phyloP scores from a whole-genome alignment of 2,888 invertebrate species.

The Eupithecia exiguata region DNA sequence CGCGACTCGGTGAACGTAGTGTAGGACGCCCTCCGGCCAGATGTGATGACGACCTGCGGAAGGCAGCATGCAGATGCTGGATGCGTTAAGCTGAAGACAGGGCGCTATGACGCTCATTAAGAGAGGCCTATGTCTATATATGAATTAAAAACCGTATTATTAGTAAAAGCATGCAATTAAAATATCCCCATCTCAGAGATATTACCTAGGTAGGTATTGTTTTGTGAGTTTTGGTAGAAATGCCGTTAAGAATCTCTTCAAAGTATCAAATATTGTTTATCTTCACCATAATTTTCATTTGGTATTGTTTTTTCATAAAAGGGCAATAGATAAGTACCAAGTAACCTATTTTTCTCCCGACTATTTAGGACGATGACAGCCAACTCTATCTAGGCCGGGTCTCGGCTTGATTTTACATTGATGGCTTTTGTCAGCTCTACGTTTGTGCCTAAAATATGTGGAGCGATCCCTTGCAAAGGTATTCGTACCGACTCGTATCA shows the following conservation, averaged over 20 bases:
- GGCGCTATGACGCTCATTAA: no score
- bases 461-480: slow-evolving; percentile 34
- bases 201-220: no score
- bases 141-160: not conserved
- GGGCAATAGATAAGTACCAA: not conserved
- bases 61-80: no score
- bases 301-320: not conserved
- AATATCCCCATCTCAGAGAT: not conserved
- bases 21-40: no score
- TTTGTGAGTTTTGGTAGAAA: not conserved
- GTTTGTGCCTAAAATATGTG: slow-evolving; percentile 43
- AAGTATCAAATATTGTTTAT: not conserved
- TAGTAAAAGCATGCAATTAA: not conserved
- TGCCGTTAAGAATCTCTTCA: not conserved
- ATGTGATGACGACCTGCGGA: no score
- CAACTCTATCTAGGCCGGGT: slow-evolving; percentile 45
- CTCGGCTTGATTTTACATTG: slow-evolving; percentile 56
- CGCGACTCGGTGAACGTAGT: no score
- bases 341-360: not conserved
- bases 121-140: no score
- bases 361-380: not conserved
- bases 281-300: not conserved
- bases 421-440: slow-evolving; percentile 45
- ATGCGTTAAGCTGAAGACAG: no score
- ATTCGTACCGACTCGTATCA: slow-evolving; percentile 33